A percentile compares a stretch with the other conserved stretches of the same genome.
Conservation (phyloP, 2,888 invertebrate species). For the Nycteola revayana region DNA sequence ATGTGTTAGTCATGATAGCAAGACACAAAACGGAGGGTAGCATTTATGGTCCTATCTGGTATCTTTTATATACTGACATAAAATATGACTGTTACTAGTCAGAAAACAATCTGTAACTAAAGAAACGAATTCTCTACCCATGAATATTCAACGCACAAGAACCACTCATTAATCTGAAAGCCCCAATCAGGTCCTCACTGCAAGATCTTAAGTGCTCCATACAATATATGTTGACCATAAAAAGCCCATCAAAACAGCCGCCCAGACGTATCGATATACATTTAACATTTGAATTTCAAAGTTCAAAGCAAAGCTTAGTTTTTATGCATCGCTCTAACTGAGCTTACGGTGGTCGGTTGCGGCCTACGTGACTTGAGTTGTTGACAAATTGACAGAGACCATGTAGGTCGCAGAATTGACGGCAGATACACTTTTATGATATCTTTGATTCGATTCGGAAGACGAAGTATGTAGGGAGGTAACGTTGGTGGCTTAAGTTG, state of each 20-base stretch:
- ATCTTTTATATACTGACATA: too few species aligned
- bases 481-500: too few species aligned
- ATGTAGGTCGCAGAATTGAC: conserved; percentile 14
- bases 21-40: too few species aligned
- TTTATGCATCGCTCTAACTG: conserved; percentile 78
- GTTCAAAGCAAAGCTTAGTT: conserved; percentile 74
- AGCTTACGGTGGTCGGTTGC: conserved; percentile 73
- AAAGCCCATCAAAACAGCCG: conserved; percentile 39
- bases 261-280: conserved; percentile 60
- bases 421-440: too few species aligned
- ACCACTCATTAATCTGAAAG: neutral
- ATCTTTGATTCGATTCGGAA: too few species aligned
- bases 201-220: neutral
- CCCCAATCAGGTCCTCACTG: neutral
- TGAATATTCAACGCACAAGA: too few species aligned
- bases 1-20: too few species aligned
- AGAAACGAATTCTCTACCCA: too few species aligned
- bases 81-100: too few species aligned
- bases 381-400: conserved; percentile 55
- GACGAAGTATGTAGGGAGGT: too few species aligned
- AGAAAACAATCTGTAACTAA: too few species aligned
- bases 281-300: conserved; percentile 76
- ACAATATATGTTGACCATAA: conserved; percentile 22
- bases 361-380: conserved; percentile 68
- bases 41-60: too few species aligned